Conservation (phyloP, 1,140 invertebrate genomes). For the Sycobia sp. region DNA sequence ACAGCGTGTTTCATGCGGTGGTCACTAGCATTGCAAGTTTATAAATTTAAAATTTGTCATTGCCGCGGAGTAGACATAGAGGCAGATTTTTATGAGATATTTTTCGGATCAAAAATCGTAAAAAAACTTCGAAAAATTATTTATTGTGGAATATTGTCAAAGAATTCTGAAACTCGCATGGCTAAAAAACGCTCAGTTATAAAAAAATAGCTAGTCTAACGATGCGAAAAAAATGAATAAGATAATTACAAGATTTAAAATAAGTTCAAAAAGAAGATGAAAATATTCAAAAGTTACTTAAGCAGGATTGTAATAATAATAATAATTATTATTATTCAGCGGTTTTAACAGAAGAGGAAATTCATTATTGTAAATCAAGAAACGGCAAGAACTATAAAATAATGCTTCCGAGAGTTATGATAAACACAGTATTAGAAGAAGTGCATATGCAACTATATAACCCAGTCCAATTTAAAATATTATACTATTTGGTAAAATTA, state of each 20-base stretch:
- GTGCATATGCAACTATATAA: slow-evolving; percentile 44
- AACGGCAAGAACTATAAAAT: neutral
- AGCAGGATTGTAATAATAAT: no score
- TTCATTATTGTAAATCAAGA: neutral
- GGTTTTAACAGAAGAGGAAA: neutral
- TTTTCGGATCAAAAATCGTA: neutral
- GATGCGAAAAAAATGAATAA: neutral
- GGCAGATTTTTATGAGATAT: slow-evolving; percentile 33
- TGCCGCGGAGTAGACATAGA: slow-evolving; percentile 33
- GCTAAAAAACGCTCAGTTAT: neutral
- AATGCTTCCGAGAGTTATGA: neutral
- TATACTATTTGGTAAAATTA: slow-evolving; percentile 36
- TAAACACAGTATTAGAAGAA: neutral
- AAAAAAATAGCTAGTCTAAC: neutral
- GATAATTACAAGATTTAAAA: neutral
- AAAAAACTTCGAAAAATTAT: neutral
- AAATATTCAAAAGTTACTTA: neutral
- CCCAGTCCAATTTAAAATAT: slow-evolving; percentile 41
- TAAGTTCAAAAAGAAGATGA: neutral
- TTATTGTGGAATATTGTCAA: no score
- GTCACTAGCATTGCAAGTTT: no score
- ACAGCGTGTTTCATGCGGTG: slow-evolving; percentile 43
- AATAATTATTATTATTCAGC: neutral
- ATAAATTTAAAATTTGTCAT: slow-evolving; percentile 53
- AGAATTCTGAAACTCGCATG: neutral